These are phyloP conservation scores for Campylomormyrus tamandua DNA, from an alignment of 2,113 vertebrate species.

Conservation along the genomic window DNA sequence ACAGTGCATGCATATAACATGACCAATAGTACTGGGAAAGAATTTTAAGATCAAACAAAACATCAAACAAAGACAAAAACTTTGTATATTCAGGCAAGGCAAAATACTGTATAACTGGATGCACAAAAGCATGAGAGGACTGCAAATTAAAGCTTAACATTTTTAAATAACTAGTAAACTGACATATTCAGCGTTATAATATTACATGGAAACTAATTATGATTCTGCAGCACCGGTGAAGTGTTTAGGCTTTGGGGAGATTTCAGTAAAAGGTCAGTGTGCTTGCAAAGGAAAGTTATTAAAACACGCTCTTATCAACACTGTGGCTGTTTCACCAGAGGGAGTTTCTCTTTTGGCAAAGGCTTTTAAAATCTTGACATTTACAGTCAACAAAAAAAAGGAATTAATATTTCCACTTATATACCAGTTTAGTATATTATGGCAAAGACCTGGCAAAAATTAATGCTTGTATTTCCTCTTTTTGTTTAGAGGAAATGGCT, in stretches of 20 bases:
- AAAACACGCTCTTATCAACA: not conserved
- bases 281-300: not conserved
- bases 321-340: not conserved
- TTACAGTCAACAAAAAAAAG: conserved; percentile 1
- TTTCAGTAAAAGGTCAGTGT: conserved; percentile 9
- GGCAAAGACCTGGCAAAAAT: not conserved
- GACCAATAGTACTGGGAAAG: not conserved
- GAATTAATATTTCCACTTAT: conserved; percentile 1
- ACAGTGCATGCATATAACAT: not conserved
- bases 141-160: not conserved
- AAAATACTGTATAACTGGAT: not conserved
- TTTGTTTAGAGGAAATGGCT: not conserved
- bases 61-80: not conserved
- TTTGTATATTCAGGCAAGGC: not conserved
- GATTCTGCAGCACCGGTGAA: not conserved
- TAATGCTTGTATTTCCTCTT: not conserved
- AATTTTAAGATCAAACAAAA: not conserved
- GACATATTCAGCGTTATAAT: not conserved
- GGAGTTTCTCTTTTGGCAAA: not conserved
- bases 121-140: not conserved
- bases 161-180: conserved; percentile 1
- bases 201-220: conserved; percentile 1
- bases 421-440: conserved; percentile 1
- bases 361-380: conserved; percentile 13
- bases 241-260: conserved; percentile 8